Percentiles rank a stretch among this genome's conserved stretches.
phyloP scores from a whole-genome alignment of 2,113 vertebrate genomes.

The Rhinopomastus cyanomelas region DNA sequence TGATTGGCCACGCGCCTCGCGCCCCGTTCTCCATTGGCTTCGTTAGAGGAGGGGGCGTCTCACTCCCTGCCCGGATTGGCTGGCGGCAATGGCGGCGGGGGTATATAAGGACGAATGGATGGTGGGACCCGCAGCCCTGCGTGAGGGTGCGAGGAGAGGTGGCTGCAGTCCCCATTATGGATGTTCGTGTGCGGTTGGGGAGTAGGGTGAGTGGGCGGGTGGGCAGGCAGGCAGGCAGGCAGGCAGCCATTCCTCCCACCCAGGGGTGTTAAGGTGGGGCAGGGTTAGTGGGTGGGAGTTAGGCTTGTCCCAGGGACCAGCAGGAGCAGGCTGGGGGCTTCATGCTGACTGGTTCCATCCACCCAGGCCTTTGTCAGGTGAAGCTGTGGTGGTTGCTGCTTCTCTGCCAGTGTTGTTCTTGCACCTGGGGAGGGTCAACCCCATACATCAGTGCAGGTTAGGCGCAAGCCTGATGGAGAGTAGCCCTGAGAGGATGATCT shows the following conservation, averaged over 20 bases:
- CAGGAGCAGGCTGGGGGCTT: fast-evolving
- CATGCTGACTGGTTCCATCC: fast-evolving
- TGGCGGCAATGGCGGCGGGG: background rate
- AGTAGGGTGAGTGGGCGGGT: too few species aligned
- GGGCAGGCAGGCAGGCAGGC: too few species aligned
- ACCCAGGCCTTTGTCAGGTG: fast-evolving
- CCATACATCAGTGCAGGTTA: too few species aligned
- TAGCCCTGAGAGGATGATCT: too few species aligned
- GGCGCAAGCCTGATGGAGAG: too few species aligned
- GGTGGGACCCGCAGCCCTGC: fast-evolving
- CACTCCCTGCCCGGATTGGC: background rate
- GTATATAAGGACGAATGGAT: background rate
- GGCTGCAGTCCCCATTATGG: too few species aligned
- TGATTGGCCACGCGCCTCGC: conserved; percentile 33
- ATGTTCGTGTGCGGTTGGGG: too few species aligned
- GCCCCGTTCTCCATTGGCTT: conserved; percentile 20
- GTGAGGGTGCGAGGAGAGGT: too few species aligned
- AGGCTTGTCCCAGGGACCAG: fast-evolving
- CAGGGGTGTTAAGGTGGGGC: fast-evolving
- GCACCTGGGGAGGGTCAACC: too few species aligned
- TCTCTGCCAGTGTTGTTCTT: fast-evolving
- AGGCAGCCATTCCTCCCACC: fast-evolving
- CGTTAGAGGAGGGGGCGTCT: background rate
- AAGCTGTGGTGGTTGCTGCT: background rate
- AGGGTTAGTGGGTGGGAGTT: too few species aligned